Percentiles rank a stretch among this genome's conserved stretches.
Evolutionary conservation across 2,113 vertebrate genomes (phyloP).

Genomic region (Coracopsis vasa): DNA sequence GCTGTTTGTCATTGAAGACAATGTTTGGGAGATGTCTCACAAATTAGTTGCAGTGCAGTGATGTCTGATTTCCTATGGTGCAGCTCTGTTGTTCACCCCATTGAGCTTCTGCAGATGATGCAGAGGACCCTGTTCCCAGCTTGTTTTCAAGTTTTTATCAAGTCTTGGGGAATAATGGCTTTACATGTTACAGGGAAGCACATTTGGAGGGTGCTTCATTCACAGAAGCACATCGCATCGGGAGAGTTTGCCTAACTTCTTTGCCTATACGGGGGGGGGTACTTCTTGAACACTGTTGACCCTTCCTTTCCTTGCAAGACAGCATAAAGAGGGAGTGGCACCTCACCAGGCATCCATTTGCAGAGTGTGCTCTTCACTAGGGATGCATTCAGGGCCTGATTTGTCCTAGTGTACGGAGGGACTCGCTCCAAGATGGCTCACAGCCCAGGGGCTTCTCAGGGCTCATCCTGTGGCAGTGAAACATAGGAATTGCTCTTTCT

Average conservation of each 20-base stretch:
- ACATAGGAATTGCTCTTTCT: background rate
- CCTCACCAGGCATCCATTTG: background rate
- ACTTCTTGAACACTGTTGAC: background rate
- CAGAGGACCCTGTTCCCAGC: background rate
- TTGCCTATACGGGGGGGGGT: accelerated
- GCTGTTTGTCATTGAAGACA: background rate
- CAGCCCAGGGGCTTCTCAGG: background rate
- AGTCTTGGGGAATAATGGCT: background rate
- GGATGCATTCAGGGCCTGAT: background rate
- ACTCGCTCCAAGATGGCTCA: background rate
- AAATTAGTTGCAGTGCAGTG: background rate
- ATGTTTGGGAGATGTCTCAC: conserved; percentile 16
- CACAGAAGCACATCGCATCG: accelerated
- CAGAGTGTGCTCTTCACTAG: background rate
- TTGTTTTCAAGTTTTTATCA: background rate
- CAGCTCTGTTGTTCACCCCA: background rate
- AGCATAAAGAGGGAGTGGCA: background rate
- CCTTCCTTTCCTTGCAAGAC: background rate
- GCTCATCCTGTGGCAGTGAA: background rate
- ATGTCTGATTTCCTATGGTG: background rate
- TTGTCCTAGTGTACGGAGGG: background rate
- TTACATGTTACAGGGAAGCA: background rate
- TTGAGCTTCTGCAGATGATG: background rate
- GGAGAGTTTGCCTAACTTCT: background rate
- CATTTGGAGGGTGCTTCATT: background rate